Evolutionary conservation across 2,797 vertebrate species (phyloP).

Genomic region (Lutjanus argentimaculatus): DNA sequence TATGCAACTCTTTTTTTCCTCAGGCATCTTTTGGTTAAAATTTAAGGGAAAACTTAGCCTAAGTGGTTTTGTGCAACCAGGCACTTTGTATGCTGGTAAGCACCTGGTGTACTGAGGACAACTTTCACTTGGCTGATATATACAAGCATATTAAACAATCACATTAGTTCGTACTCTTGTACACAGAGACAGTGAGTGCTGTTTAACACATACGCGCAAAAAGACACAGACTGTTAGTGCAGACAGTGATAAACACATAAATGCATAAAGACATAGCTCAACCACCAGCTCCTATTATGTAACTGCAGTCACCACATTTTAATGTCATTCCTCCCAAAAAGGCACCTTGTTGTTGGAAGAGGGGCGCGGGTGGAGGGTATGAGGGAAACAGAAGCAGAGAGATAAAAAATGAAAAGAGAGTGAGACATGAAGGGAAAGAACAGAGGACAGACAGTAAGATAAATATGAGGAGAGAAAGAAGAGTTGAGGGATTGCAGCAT

Average conservation of each 20-base stretch:
- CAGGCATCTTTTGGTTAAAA: too few species aligned
- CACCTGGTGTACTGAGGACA: background rate
- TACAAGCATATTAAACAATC: slow-evolving; percentile 28
- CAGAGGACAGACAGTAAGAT: slow-evolving; percentile 27
- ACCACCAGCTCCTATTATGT: slow-evolving; percentile 65
- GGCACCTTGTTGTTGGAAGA: slow-evolving; percentile 47
- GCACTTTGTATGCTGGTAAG: background rate
- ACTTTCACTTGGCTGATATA: slow-evolving; percentile 13
- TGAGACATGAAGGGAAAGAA: slow-evolving; percentile 31
- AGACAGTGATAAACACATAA: slow-evolving; percentile 45
- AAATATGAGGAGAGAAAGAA: slow-evolving; percentile 4
- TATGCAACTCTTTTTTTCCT: too few species aligned
- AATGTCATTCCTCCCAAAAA: slow-evolving; percentile 70
- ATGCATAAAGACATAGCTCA: slow-evolving; percentile 54
- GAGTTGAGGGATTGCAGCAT: slow-evolving; percentile 44
- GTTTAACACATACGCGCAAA: slow-evolving; percentile 9
- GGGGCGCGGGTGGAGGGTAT: background rate
- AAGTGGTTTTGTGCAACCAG: too few species aligned
- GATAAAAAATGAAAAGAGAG: slow-evolving; percentile 22
- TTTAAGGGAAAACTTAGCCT: too few species aligned
- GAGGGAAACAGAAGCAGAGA: slow-evolving; percentile 9
- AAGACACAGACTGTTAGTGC: slow-evolving; percentile 21
- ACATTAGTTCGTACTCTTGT: slow-evolving; percentile 1
- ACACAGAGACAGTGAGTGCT: background rate
- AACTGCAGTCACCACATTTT: slow-evolving; percentile 75